Evolutionary conservation across 2,797 vertebrate species (phyloP), one percentile per base, ranked within the genome.

Genomic region (Pseudochromis fuscus): DNA sequence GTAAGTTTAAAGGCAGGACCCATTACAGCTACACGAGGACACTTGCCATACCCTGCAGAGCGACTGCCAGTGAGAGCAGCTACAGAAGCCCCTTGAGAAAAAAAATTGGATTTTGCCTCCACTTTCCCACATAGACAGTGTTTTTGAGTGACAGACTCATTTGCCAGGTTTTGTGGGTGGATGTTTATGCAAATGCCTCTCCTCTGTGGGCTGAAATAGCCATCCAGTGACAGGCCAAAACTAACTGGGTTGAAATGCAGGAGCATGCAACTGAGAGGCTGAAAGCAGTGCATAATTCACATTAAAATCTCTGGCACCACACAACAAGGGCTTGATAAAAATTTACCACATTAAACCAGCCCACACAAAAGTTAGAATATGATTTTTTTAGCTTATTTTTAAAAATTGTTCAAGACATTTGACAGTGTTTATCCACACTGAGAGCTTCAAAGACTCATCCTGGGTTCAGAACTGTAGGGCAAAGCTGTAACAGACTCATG

Each of bases 121-220:
- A 82, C 86, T 91, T 85, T 82, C 81, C 83, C 89, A 89, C 91
- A 89, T 72, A 89, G 89, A 88, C 86, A 88, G 85, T 88, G 77
- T 80, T 69, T 87, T 79, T 92, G 91, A 94, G 83, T 92, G 93
- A 93, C 93, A 93, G 90, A 89, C 83, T 93, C 91, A 93, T 94
- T 94, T 94, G 87, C 91, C 88, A 84, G 83, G 83, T 91, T 92
- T 91, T 89, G 93, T 91, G 89, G 89, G 86, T 85, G 85, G 91
- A 93, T 94, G 92, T 93, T 93, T 92, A 94, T 93, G 91, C 86
- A 94, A 93, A 94, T 93, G 88, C 65, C n/a, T 92, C 83, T 83
- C 82, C 83, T 86, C 82, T 74, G 82, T 87, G 87, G 86, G 84
- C 83, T 91, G 89, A 90, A 92, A 94, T 92, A 92, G 92, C 87